phyloP scores from a whole-genome alignment of 2,888 invertebrate species.

The Nomada lathburiana region DNA sequence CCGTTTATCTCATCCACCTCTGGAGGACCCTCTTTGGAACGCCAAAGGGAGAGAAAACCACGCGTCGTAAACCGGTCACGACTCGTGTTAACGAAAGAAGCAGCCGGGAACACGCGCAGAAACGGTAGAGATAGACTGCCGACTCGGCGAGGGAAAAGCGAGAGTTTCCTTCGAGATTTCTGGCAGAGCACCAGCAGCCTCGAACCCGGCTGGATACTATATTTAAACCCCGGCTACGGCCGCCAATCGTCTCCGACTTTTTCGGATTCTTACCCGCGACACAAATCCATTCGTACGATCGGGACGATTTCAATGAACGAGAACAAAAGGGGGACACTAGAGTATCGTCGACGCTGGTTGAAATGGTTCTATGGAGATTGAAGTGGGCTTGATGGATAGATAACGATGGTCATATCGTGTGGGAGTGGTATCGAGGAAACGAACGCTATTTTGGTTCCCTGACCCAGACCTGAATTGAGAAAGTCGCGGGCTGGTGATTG shows the following conservation, averaged over 20 bases:
- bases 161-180: constrained; percentile 58
- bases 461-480: constrained; percentile 9
- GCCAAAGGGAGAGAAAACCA: constrained; percentile 7
- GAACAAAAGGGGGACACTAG: not conserved
- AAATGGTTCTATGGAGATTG: not conserved
- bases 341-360: not conserved
- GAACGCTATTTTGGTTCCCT: not conserved
- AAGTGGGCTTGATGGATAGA: not conserved
- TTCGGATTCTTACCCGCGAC: constrained; percentile 49
- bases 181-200: constrained; percentile 81
- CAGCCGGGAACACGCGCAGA: constrained; percentile 13
- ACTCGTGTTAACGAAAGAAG: not conserved
- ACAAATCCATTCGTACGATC: constrained; percentile 42
- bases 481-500: not conserved
- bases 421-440: too few relatives aligned
- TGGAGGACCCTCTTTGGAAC: not conserved
- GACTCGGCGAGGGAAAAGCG: constrained; percentile 37
- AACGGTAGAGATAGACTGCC: constrained; percentile 46
- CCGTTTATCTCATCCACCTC: constrained; percentile 11
- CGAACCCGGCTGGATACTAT: constrained; percentile 81
- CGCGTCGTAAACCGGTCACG: not conserved
- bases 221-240: constrained; percentile 77
- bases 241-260: constrained; percentile 57
- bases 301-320: constrained; percentile 4
- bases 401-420: not conserved